Percentiles rank a stretch among this genome's conserved stretches.
Evolutionary conservation across 1,140 invertebrate genomes (phyloP).

Genomic region (Copidosoma floridanum): DNA sequence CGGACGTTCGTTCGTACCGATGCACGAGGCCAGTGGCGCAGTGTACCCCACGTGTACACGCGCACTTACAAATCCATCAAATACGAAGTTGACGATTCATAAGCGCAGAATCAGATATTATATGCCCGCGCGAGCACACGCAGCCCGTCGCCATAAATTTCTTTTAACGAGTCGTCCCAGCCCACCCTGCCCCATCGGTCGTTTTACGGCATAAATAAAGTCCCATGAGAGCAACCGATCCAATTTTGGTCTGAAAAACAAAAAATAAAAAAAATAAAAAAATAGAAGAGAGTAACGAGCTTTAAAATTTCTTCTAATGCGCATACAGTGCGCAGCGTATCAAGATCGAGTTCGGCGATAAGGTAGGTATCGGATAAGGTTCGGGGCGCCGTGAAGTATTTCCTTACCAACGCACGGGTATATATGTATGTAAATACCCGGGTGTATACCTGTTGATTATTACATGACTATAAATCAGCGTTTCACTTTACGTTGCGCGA

Average conservation of each 20-base stretch:
- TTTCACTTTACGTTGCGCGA: background rate
- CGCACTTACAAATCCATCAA: too few species aligned
- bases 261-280: background rate
- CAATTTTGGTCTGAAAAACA: too few species aligned
- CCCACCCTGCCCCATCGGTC: too few species aligned
- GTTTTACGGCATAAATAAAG: too few species aligned
- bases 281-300: background rate
- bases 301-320: background rate
- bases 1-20: background rate
- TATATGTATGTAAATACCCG: too few species aligned
- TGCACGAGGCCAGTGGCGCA: background rate
- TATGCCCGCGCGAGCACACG: too few species aligned
- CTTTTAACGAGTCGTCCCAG: background rate
- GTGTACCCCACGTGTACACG: background rate
- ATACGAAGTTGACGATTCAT: too few species aligned
- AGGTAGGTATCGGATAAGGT: background rate
- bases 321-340: background rate
- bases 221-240: too few species aligned
- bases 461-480: conserved; percentile 3
- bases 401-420: background rate
- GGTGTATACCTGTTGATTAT: conserved; percentile 10
- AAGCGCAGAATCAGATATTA: background rate
- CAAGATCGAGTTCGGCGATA: background rate
- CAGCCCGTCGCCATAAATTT: background rate
- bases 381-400: background rate